These are phyloP conservation scores for Protodeltote pygarga DNA, from an alignment of 2,888 invertebrate species.

Conservation along the genomic window DNA sequence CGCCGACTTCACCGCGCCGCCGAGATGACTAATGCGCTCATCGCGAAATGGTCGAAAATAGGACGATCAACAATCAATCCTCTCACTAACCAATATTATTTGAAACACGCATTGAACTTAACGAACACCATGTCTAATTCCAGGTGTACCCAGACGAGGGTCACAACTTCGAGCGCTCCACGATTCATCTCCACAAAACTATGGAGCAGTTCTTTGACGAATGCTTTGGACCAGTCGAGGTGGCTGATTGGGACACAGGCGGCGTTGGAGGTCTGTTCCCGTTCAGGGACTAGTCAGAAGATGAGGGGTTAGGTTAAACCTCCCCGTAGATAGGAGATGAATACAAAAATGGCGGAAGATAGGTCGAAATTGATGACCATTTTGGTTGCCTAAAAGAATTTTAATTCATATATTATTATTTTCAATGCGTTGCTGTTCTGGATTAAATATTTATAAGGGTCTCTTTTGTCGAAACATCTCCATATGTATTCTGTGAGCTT, in stretches of 20 bases:
- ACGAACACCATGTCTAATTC: constrained; percentile 5
- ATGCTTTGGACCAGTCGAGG: constrained; percentile 91
- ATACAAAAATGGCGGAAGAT: background rate
- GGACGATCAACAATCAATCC: too few species aligned
- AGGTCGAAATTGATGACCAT: too few species aligned
- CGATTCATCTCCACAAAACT: constrained; percentile 92
- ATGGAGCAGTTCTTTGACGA: constrained; percentile 96
- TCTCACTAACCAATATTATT: too few species aligned
- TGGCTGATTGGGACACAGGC: constrained; percentile 90
- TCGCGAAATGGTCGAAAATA: background rate
- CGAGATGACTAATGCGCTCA: background rate
- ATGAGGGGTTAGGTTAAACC: constrained; percentile 19
- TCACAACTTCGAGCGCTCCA: constrained; percentile 91
- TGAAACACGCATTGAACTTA: too few species aligned
- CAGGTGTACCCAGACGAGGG: constrained; percentile 96
- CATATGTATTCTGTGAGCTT: too few species aligned
- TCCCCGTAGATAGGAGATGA: constrained; percentile 18
- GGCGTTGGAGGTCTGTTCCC: constrained; percentile 86
- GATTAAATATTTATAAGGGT: too few species aligned
- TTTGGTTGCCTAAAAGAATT: too few species aligned
- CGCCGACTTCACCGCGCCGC: background rate
- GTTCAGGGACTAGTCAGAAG: constrained; percentile 73
- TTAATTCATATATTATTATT: too few species aligned
- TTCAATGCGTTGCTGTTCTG: too few species aligned
- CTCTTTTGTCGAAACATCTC: too few species aligned